phyloP scores from a whole-genome alignment of 1,140 invertebrate genomes.

The Leptinotarsa texana region DNA sequence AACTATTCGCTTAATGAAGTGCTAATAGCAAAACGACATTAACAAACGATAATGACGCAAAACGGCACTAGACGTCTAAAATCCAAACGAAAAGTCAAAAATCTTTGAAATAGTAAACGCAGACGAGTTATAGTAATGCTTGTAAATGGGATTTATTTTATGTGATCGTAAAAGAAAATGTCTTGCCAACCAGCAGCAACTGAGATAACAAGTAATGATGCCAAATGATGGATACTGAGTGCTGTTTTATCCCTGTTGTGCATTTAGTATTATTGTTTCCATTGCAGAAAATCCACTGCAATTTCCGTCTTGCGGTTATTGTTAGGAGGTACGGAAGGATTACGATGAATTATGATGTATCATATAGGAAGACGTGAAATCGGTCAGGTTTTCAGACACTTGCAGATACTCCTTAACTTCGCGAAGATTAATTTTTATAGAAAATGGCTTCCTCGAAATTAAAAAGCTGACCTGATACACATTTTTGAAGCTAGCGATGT shows the following conservation, averaged over 20 bases:
- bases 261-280: slow-evolving; percentile 6
- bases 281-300: neutral
- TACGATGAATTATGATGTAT: neutral
- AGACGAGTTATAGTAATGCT: slow-evolving; percentile 22
- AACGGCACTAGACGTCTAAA: slow-evolving; percentile 13
- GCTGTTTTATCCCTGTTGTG: slow-evolving; percentile 19
- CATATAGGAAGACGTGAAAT: neutral
- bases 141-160: slow-evolving; percentile 34
- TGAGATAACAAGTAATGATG: slow-evolving; percentile 35
- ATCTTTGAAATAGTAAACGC: slow-evolving; percentile 30
- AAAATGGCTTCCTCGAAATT: no score
- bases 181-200: slow-evolving; percentile 29
- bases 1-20: slow-evolving; percentile 27
- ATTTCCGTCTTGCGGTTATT: neutral
- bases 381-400: neutral
- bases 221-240: slow-evolving; percentile 24
- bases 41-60: slow-evolving; percentile 8
- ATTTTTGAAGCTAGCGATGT: no score
- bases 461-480: no score
- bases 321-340: neutral
- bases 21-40: slow-evolving; percentile 27
- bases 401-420: no score
- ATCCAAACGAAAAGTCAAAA: slow-evolving; percentile 14
- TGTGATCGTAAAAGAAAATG: slow-evolving; percentile 35
- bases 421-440: no score